Evolutionary conservation across 2,797 vertebrate species (phyloP), one percentile per base, ranked within the genome.

Genomic region (Rhynchotus rufescens): DNA sequence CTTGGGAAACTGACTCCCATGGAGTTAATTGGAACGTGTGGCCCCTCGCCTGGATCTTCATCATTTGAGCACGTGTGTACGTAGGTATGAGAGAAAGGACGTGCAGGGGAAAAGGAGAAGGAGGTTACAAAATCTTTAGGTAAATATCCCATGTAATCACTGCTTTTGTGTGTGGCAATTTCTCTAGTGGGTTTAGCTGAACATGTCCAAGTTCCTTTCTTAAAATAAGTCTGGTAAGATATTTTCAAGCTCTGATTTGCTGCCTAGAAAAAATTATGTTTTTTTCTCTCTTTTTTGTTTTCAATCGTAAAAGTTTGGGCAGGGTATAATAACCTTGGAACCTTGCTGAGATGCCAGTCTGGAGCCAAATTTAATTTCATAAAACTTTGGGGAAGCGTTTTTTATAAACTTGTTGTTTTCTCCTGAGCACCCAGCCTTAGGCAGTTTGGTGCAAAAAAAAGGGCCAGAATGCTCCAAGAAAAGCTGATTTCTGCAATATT

Each of bases 121-220:
- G 64, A 72, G 76, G 68, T 89, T 74, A 82, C 69, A 71, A 87
- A 65, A 32, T 25, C 38, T 52, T 67, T 62, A 38, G 64, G 81
- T 80, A 84, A 94, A 74, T 47, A 82, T 36, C 67, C 47, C 5
- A 0, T 23, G 68, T 47, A 32, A 19, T 28, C 61, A 11, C n/a
- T 8, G 65, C 68, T 64, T 79, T 81, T 77, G 51, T 60, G 44
- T 9, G 12, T 49, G 54, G 69, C 59, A 75, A 2, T 68, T 32
- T 62, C 59, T 82, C 30, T 36, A 20, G 67, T 59, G 80, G 42
- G 20, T 69, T 80, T 79, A 66, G 89, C 92, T 92, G 83, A 89
- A 83, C 45, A 85, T 87, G 92, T 54, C 83, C 76, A 59, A 89
- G 36, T 12, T 75, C 45, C n/a, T 80, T 85, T 54, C 85, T 93